A percentile compares a stretch with the other conserved stretches of the same genome.
phyloP scores from a whole-genome alignment of 2,113 vertebrate species.

The Cisticola juncidis region DNA sequence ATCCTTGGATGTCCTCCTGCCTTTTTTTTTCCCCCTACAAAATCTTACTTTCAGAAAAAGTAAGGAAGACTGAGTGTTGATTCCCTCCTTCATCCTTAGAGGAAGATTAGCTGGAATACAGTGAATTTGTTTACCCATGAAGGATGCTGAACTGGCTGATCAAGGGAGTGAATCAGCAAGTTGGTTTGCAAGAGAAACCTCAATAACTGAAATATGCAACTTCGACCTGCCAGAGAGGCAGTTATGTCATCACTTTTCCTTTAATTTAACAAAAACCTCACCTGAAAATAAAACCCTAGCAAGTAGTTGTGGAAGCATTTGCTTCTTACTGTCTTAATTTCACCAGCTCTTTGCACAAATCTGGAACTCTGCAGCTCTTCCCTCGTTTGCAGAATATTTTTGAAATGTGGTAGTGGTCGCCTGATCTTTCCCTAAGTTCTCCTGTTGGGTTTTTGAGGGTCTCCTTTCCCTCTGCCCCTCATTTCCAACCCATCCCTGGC shows the following conservation, averaged over 20 bases:
- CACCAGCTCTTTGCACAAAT: not conserved
- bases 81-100: not conserved
- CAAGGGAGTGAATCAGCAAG: not conserved
- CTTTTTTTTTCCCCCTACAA: not conserved
- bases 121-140: not conserved
- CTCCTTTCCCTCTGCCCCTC: not conserved
- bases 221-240: not conserved
- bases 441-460: not conserved
- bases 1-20: not conserved
- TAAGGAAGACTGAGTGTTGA: not conserved
- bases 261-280: not conserved
- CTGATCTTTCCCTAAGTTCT: not conserved
- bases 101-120: not conserved
- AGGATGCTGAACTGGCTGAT: not conserved
- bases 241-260: not conserved
- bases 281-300: not conserved
- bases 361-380: not conserved
- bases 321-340: not conserved
- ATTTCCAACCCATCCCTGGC: not conserved
- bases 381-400: not conserved
- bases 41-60: not conserved
- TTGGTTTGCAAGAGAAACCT: not conserved
- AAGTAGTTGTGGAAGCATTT: not conserved
- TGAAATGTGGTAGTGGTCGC: rapidly evolving
- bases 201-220: not conserved